Evolutionary conservation across 2,113 vertebrate species (phyloP).

Genomic region (Prunella himalayana): DNA sequence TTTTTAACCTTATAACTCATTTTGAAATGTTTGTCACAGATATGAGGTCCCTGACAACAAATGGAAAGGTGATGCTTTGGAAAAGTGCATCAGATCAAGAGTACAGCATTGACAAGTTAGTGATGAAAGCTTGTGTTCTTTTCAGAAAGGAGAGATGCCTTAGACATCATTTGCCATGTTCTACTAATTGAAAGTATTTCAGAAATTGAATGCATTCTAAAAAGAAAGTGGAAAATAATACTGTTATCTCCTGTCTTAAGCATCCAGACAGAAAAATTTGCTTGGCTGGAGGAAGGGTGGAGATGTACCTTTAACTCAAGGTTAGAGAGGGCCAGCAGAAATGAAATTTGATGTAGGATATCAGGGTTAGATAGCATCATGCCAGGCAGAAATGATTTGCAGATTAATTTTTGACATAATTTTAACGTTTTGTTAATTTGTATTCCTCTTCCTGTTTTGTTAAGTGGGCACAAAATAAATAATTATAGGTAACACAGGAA

Average conservation of each 20-base stretch:
- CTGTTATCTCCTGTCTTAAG: not conserved
- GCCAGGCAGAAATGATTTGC: not conserved
- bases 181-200: not conserved
- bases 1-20: slow-evolving; percentile 45
- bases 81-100: not conserved
- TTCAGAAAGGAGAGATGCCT: not conserved
- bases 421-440: not conserved
- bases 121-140: slow-evolving; percentile 1
- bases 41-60: not conserved
- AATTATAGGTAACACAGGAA: not conserved
- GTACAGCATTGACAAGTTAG: not conserved
- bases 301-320: not conserved
- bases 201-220: not conserved
- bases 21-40: not conserved
- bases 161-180: not conserved
- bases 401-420: not conserved
- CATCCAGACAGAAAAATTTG: not conserved
- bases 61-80: not conserved
- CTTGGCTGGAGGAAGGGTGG: not conserved
- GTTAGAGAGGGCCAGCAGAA: not conserved
- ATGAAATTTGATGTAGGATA: not conserved
- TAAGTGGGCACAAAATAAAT: not conserved
- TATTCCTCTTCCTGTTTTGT: not conserved
- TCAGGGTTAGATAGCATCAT: not conserved
- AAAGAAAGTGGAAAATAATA: not conserved